Evolutionary conservation across 2,113 vertebrate genomes (phyloP), one percentile per base, ranked within the genome.

Genomic region (Ahaetulla prasina): DNA sequence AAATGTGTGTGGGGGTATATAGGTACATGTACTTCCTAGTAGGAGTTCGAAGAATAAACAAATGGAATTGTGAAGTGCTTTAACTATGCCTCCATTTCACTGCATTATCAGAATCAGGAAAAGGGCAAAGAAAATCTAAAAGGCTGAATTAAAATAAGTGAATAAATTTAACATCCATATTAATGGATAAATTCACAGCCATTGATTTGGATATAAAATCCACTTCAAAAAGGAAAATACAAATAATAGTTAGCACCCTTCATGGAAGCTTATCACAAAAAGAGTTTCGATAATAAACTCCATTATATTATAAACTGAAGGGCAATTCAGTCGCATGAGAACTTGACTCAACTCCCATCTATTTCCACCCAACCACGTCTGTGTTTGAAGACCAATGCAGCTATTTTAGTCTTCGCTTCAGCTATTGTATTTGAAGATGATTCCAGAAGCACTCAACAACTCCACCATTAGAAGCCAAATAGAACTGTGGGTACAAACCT

Each of bases 401-500:
- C 50, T 57, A 39, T 85, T 89, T 89, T 85, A n/a, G 39, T 87
- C 30, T 63, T 60, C 43, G 53, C 25, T 22, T 88, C 1, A 20
- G 16, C 18, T 50, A 20, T 43, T 55, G 85, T 14, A 30, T 60
- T 57, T 85, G 10, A 39, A 57, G 23, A 39, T 89, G 16, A 88
- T 92, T 57, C 54, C 0, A 8, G 90, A 68, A 85, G 16, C n/a
- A 80, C 30, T 68, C 25, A 53, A 2, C 20, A 63, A 0, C 43
- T 53, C n/a, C 68, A 22, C 3, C 23, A 55, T 57, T 30, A 9
- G 0, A 0, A 20, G 47, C 57, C 22, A 89, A 60, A 47, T 49
- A 68, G 18, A 74, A 91, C 90, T 68, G 0, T 0, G 87, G 91
- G 93, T 94, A 95, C 92, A 53, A 97, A 99, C 99, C 99, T 99